Evolutionary conservation across 2,113 vertebrate species (phyloP).

Genomic region (Xenopus borealis): DNA sequence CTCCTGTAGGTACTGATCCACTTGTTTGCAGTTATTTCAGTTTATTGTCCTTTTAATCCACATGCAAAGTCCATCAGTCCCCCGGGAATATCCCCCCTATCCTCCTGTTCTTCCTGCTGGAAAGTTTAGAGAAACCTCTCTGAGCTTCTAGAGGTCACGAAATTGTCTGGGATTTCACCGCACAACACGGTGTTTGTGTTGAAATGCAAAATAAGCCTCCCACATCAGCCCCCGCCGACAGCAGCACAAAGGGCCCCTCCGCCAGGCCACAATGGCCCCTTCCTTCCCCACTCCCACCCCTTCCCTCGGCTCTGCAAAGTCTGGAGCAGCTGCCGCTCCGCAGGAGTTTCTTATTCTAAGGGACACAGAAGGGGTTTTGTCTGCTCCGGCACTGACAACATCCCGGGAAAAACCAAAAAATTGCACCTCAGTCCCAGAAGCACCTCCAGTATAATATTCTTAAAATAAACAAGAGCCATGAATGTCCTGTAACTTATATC

Average conservation of each 20-base stretch:
- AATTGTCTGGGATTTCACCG: not conserved
- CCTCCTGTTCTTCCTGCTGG: not conserved
- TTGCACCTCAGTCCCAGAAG: not conserved
- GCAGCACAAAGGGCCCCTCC: slow-evolving; percentile 9
- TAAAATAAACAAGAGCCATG: too few species aligned
- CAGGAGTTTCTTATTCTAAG: slow-evolving; percentile 13
- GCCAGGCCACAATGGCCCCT: slow-evolving; percentile 49
- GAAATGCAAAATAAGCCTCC: not conserved
- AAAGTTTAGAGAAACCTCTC: not conserved
- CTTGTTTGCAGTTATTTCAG: too few species aligned
- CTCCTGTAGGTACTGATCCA: too few species aligned
- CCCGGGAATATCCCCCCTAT: not conserved
- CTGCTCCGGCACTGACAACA: slow-evolving; percentile 13
- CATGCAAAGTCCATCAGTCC: too few species aligned
- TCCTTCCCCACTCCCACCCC: not conserved
- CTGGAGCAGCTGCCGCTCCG: slow-evolving; percentile 8
- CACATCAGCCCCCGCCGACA: too few species aligned
- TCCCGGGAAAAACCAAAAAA: not conserved
- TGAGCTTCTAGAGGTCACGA: not conserved
- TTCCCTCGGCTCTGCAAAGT: slow-evolving; percentile 10
- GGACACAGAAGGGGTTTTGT: slow-evolving; percentile 53
- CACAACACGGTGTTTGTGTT: not conserved
- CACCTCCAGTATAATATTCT: too few species aligned
- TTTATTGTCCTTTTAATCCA: not conserved
- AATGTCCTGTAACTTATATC: too few species aligned